Evolutionary conservation across 2,113 vertebrate species (phyloP).

Genomic region (Chaetorhynchus papuensis): DNA sequence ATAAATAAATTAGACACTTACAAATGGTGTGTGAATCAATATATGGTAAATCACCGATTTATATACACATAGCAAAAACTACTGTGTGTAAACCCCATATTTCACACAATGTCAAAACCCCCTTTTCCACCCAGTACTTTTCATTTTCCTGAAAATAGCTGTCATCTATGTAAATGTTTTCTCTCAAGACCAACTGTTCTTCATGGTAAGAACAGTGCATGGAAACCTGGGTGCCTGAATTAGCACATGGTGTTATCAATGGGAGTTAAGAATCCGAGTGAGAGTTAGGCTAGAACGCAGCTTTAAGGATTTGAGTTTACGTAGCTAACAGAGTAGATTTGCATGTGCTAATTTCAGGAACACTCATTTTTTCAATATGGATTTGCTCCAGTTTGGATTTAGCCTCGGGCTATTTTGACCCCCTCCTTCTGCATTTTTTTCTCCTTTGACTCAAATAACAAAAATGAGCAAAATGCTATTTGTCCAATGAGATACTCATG

Average conservation of each 20-base stretch:
- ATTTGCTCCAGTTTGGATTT: background rate
- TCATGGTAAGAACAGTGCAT: background rate
- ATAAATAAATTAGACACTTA: conserved; percentile 45
- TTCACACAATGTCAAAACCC: conserved; percentile 37
- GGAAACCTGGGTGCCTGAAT: conserved; percentile 18
- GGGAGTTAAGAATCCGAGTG: background rate
- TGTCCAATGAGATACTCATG: background rate
- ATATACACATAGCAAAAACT: conserved; percentile 22
- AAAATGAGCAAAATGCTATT: background rate
- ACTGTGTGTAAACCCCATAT: conserved; percentile 33
- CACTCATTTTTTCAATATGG: background rate
- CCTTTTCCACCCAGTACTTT: conserved; percentile 34
- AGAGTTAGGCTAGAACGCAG: background rate
- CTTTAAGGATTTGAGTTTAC: background rate
- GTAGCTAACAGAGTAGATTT: background rate
- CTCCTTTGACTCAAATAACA: background rate
- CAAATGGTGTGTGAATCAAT: conserved; percentile 36
- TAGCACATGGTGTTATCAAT: conserved; percentile 41
- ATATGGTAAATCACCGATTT: conserved; percentile 41
- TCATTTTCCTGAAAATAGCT: conserved; percentile 43
- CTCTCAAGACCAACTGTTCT: conserved; percentile 46
- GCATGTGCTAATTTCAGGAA: background rate
- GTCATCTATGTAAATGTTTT: conserved; percentile 61
- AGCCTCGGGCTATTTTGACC: conserved; percentile 21
- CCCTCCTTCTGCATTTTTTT: background rate